phyloP scores from a whole-genome alignment of 2,888 invertebrate genomes.

The Coronaproctus castanopsis region DNA sequence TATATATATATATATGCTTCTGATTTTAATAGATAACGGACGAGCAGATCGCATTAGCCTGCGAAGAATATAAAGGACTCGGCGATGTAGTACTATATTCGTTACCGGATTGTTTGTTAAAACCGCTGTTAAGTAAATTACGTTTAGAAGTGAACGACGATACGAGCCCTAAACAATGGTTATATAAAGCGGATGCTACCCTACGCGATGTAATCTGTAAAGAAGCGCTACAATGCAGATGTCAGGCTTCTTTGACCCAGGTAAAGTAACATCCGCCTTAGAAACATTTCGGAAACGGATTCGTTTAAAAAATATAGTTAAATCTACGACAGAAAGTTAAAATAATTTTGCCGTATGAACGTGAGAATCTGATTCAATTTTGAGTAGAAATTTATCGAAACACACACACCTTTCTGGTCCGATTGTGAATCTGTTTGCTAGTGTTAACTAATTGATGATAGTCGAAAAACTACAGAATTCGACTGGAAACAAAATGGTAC shows the following conservation, averaged over 20 bases:
- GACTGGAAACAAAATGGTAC: no score
- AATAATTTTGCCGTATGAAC: no score
- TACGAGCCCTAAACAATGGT: conserved; percentile 44
- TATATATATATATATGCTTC: no score
- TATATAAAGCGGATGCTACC: conserved; percentile 50
- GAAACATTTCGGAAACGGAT: no score
- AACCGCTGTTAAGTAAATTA: conserved; percentile 50
- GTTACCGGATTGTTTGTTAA: conserved; percentile 53
- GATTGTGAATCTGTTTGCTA: no score
- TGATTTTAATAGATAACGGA: conserved; percentile 37
- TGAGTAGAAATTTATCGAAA: no score
- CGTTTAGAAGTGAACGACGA: conserved; percentile 33
- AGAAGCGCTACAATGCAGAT: conserved; percentile 62
- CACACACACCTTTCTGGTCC: no score
- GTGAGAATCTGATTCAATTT: background rate
- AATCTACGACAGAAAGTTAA: no score
- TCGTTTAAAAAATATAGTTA: no score
- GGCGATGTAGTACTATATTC: conserved; percentile 61
- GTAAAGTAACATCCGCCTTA: background rate
- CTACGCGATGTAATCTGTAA: conserved; percentile 63
- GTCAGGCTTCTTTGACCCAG: conserved; percentile 25
- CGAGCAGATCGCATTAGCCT: conserved; percentile 45
- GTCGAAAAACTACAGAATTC: no score
- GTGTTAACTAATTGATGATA: no score
- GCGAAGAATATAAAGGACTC: conserved; percentile 47